Base-by-base conservation (phyloP, 2,113 vertebrate species). In the Synchiropus splendidus region DNA sequence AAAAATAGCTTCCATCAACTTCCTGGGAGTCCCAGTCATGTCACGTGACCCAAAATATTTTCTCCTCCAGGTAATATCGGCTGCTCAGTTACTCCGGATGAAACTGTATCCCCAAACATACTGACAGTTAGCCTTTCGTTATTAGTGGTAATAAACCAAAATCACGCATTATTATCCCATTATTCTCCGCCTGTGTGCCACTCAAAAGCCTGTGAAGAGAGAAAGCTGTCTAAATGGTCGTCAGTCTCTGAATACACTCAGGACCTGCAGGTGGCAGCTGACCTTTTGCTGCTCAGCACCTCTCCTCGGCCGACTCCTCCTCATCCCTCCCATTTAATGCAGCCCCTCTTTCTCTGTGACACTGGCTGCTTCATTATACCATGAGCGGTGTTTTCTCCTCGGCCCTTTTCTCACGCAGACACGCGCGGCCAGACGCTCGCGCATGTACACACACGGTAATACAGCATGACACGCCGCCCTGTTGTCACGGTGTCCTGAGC, bases 201-300 rank as follows among this genome's bases (percentile, higher is more conserved):
- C 61, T 72, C 54, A 62, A 48, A 71, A 57, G 52, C 36, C 51
- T 18, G 11, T 51, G 40, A n/a, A n/a, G n/a, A n/a, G n/a, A n/a
- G n/a, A n/a, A n/a, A 45, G 44, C 44, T 53, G 54, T 64, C 43
- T 62, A 58, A 75, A 68, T 48, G 53, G 27, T 66, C 52, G 59
- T 58, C 34, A 34, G 39, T 55, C 18, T 56, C 6, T 39, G 46
- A 56, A 58, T 48, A 52, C 55, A 73, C 61, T 18, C 51, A 45
- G 5, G 21, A 39, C 40, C 54, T 64, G 47, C 39, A 54, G 55
- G 63, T 52, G 48, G 30, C 42, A 37, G 34, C 51, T 75, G 76
- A 77, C 74, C 78, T 74, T 81, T 75, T 0, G 13, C 52, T 40
- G 48, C 70, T 57, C 55, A 47, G 62, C 58, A 42, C 51, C 61